Conservation (phyloP, 2,888 invertebrate species). For the Slavum lentiscoides region DNA sequence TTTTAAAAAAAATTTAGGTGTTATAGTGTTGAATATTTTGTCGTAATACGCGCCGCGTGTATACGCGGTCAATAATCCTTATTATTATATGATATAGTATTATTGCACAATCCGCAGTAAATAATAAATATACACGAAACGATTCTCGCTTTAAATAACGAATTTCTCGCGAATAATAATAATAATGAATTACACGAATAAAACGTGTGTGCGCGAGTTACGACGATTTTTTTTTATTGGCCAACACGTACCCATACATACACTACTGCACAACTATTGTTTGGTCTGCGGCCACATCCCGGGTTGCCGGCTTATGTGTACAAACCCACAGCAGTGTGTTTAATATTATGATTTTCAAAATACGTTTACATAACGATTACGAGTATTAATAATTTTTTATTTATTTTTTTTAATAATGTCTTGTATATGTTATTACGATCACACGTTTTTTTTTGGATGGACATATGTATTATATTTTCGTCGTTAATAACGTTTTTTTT, state of each 20-base stretch:
- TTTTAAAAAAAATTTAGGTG: no score
- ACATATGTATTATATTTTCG: neutral
- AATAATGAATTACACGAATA: no score
- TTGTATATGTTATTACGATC: neutral
- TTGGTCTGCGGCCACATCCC: conserved; percentile 33
- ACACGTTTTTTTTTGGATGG: neutral
- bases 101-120: no score
- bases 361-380: conserved; percentile 17
- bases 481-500: neutral
- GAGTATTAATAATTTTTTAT: neutral
- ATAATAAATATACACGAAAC: no score
- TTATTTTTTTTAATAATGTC: neutral
- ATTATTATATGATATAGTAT: no score
- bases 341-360: no score
- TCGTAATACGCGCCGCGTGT: no score
- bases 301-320: neutral
- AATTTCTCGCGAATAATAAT: no score
- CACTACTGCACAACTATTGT: neutral
- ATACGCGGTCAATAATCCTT: no score
- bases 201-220: no score
- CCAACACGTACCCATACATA: neutral
- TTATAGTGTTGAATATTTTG: no score
- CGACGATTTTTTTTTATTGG: neutral
- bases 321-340: neutral
- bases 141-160: no score